Base-by-base conservation (phyloP, 2,113 vertebrate genomes). In the Tapirus terrestris region DNA sequence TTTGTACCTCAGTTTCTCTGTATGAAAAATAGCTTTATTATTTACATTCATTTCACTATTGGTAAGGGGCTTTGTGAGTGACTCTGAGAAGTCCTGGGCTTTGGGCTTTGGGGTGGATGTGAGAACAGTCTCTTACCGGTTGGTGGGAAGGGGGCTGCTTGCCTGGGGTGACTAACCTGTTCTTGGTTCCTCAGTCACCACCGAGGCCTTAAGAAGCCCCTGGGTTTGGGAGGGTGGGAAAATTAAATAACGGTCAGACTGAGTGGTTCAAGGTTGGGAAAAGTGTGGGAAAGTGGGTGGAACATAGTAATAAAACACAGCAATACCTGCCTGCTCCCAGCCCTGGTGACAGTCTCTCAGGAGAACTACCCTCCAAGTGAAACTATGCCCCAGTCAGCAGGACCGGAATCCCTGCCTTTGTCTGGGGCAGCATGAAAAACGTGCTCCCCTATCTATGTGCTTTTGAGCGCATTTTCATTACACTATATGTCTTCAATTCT, bases 391-490 rank as follows among this genome's bases (percentile, higher is more conserved):
- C 11, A 8, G 18, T 27, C 25, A 45, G 87, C 33, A 77, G 60
- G 61, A 73, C 58, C 29, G 10, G 77, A 29, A 20, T 18, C 68
- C 53, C 10, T 45, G 13, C 25, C 33, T 93, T 70, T n/a, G 65
- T 43, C 18, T 51, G 20, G 45, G 45, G n/a, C 4, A 33, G 48
- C 45, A 0, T 63, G 17, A 73, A 75, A 65, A 75, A n/a, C 56
- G 6, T 14, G 60, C 36, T 12, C 27, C 27, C 70, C 31, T 56
- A 2, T 21, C n/a, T 7, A 4, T 33, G 31, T 36, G 43, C 45
- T 33, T 56, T 80, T 72, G 45, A 81, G 33, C 63, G 48, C 65
- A 65, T 81, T 96, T 82, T 51, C 27, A 88, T 65, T 51, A 45
- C 23, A 13, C 60, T 1, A 0, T 13, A 9, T 53, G 20, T 73